Percentiles rank a stretch among this genome's conserved stretches.
Conservation (phyloP, 2,888 invertebrate species). For the Neocrepidodera transversa region DNA sequence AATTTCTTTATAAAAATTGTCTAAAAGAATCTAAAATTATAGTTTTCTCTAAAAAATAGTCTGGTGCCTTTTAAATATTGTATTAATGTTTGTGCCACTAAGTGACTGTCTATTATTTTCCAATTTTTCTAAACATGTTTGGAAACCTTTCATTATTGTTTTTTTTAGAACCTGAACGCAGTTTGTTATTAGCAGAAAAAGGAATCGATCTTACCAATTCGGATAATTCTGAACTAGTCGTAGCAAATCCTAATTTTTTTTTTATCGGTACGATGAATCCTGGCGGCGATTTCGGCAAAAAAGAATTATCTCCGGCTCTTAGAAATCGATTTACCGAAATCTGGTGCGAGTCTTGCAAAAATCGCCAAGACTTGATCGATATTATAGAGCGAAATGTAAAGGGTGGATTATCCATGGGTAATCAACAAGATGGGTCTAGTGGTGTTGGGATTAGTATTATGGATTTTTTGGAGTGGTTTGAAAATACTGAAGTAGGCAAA, state of each 20-base stretch:
- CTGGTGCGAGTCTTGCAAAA: slow-evolving; percentile 87
- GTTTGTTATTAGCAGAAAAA: slow-evolving; percentile 90
- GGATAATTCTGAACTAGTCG: slow-evolving; percentile 66
- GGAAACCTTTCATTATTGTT: no score
- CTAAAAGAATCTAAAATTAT: no score
- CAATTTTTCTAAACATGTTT: no score
- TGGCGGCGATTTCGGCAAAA: slow-evolving; percentile 99
- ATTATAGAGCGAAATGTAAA: slow-evolving; percentile 84
- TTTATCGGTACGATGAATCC: slow-evolving; percentile 99
- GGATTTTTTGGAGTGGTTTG: slow-evolving; percentile 82
- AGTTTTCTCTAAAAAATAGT: no score
- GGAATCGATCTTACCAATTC: slow-evolving; percentile 68
- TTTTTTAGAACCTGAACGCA: slow-evolving; percentile 94
- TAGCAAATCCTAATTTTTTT: slow-evolving; percentile 77
- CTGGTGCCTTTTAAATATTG: no score
- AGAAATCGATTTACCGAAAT: slow-evolving; percentile 98
- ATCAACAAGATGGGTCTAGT: slow-evolving; percentile 64
- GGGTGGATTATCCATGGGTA: slow-evolving; percentile 60
- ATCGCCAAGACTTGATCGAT: slow-evolving; percentile 74
- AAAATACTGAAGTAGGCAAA: slow-evolving; percentile 71
- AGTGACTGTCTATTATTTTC: no score
- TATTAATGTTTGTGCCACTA: no score
- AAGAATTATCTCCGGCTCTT: slow-evolving; percentile 96
- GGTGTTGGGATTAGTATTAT: slow-evolving; percentile 76
- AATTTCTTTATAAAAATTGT: no score